Evolutionary conservation across 2,797 vertebrate genomes (phyloP).

Genomic region (Scomberomorus guttatus): DNA sequence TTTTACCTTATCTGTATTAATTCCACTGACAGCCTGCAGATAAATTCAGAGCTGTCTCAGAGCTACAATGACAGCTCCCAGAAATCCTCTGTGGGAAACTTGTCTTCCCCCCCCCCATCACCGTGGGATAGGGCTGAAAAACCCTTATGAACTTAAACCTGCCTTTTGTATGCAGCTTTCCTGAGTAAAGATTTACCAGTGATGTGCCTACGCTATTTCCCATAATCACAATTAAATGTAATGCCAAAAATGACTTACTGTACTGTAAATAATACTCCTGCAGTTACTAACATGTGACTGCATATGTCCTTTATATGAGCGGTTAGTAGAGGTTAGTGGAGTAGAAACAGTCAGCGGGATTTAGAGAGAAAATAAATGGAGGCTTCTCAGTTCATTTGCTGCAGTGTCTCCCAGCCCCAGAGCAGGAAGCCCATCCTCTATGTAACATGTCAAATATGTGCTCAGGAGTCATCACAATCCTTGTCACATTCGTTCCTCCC

Average conservation of each 20-base stretch:
- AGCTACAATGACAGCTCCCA: conserved; percentile 77
- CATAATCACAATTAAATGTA: conserved; percentile 30
- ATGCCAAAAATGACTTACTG: neutral
- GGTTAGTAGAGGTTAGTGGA: conserved; percentile 47
- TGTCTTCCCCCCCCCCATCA: neutral
- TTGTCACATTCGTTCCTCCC: conserved; percentile 44
- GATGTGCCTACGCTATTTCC: neutral
- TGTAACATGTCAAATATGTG: conserved; percentile 71
- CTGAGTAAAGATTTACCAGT: conserved; percentile 29
- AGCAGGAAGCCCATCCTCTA: conserved; percentile 62
- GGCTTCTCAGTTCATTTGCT: conserved; percentile 75
- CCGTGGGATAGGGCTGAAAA: conserved; percentile 49
- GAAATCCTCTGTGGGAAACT: conserved; percentile 73
- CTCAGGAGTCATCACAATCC: conserved; percentile 60
- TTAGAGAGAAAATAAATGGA: conserved; percentile 70
- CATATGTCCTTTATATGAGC: conserved; percentile 25
- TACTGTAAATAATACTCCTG: conserved; percentile 14
- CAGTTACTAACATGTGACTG: conserved; percentile 9
- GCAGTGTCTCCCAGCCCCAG: conserved; percentile 65
- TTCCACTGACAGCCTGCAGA: conserved; percentile 85
- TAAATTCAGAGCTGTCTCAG: conserved; percentile 82
- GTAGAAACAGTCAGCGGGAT: conserved; percentile 46
- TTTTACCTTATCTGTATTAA: conserved; percentile 84
- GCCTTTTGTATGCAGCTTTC: conserved; percentile 52
- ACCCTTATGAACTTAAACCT: conserved; percentile 45